Evolutionary conservation across 2,888 invertebrate genomes (phyloP).

Genomic region (Lepidochitona cinerea): DNA sequence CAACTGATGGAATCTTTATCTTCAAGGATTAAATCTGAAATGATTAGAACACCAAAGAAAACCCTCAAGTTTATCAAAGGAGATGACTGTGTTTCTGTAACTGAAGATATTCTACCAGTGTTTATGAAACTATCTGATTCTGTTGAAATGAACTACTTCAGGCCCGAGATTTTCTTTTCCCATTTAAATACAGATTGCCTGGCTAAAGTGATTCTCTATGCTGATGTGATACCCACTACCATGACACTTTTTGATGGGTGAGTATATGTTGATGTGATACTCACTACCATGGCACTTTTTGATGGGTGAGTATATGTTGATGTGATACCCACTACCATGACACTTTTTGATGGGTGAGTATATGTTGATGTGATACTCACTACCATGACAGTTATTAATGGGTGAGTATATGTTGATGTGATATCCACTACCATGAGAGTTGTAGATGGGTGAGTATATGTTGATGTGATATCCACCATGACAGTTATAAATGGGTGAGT

Average conservation of each 20-base stretch:
- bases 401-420: too few species aligned
- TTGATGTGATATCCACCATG: too few species aligned
- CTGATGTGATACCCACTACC: slow-evolving; percentile 84
- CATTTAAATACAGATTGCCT: slow-evolving; percentile 80
- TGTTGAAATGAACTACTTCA: slow-evolving; percentile 33
- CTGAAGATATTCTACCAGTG: slow-evolving; percentile 38
- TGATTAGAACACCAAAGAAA: slow-evolving; percentile 42
- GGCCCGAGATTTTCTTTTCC: slow-evolving; percentile 41
- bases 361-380: too few species aligned
- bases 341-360: too few species aligned
- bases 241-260: slow-evolving; percentile 77
- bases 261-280: too few species aligned
- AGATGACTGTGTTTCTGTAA: slow-evolving; percentile 4
- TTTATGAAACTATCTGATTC: slow-evolving; percentile 23
- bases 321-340: too few species aligned
- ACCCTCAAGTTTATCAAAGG: slow-evolving; percentile 43
- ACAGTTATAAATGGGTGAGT: too few species aligned
- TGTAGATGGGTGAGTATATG: too few species aligned
- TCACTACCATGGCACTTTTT: too few species aligned
- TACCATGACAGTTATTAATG: too few species aligned
- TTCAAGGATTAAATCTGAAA: slow-evolving; percentile 37
- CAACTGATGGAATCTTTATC: slow-evolving; percentile 29
- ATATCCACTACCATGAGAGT: too few species aligned
- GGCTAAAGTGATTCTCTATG: slow-evolving; percentile 87
- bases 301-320: too few species aligned